A percentile compares a stretch with the other conserved stretches of the same genome.
phyloP scores from a whole-genome alignment of 2,113 vertebrate genomes.

The Struthio camelus region DNA sequence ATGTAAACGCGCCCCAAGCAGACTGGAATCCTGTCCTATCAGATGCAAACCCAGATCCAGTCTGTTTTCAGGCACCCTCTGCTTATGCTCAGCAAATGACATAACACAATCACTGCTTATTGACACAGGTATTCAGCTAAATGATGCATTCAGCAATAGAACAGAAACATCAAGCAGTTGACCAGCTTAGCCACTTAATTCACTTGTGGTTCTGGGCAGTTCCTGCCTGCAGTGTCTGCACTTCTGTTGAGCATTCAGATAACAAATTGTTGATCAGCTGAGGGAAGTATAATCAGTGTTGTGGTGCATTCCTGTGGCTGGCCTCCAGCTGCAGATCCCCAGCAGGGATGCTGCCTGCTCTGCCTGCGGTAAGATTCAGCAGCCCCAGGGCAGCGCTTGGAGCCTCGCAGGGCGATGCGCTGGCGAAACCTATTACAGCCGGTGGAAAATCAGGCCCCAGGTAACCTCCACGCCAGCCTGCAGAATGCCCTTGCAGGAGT shows the following conservation, averaged over 20 bases:
- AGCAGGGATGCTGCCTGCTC: too few species aligned
- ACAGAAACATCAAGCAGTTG: background rate
- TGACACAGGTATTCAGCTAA: background rate
- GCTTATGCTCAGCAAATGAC: background rate
- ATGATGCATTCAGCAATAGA: background rate
- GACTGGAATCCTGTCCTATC: background rate
- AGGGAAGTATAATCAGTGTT: background rate
- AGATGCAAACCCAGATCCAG: background rate
- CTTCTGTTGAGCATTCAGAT: background rate
- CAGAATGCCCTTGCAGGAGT: background rate
- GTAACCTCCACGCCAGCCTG: too few species aligned
- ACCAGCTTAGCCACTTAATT: background rate
- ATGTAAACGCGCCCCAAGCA: background rate
- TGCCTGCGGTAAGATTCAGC: background rate
- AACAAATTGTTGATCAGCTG: background rate
- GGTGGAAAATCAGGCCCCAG: accelerated
- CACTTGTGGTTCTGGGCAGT: background rate
- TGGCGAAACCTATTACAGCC: background rate
- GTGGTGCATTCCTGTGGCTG: background rate
- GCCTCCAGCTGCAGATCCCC: background rate
- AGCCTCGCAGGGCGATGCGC: background rate
- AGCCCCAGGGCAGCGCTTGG: background rate
- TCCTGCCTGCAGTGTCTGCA: background rate
- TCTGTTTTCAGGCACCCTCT: background rate
- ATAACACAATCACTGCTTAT: background rate